These are phyloP conservation scores for Formica aserva DNA, from an alignment of 2,888 invertebrate species.

Conservation along the genomic window DNA sequence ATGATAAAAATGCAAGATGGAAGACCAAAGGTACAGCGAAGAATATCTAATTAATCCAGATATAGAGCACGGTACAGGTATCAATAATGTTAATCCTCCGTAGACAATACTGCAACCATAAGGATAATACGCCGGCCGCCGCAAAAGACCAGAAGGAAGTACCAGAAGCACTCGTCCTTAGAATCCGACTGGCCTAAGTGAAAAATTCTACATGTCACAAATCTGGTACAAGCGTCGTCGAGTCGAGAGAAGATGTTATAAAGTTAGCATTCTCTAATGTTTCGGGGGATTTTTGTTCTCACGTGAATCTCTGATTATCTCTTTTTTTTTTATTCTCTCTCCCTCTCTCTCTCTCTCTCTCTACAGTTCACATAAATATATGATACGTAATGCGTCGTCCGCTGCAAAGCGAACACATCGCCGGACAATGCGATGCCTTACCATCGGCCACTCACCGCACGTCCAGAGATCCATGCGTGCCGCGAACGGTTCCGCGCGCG, in stretches of 20 bases:
- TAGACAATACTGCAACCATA: slow-evolving; percentile 66
- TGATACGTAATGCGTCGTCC: slow-evolving; percentile 35
- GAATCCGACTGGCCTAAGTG: slow-evolving; percentile 70
- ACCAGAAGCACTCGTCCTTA: slow-evolving; percentile 72
- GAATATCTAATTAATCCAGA: slow-evolving; percentile 12
- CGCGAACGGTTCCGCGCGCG: slow-evolving; percentile 61
- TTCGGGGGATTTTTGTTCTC: slow-evolving; percentile 36
- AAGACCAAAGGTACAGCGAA: slow-evolving; percentile 34
- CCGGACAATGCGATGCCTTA: slow-evolving; percentile 74
- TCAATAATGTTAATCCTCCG: slow-evolving; percentile 73
- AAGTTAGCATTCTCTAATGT: slow-evolving; percentile 65
- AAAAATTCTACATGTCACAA: slow-evolving; percentile 72
- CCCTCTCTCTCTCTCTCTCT: slow-evolving; percentile 24
- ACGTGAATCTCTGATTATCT: slow-evolving; percentile 61
- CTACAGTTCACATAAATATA: slow-evolving; percentile 64
- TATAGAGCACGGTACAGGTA: not conserved
- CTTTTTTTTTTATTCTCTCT: not conserved
- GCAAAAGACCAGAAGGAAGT: slow-evolving; percentile 64
- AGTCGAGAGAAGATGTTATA: slow-evolving; percentile 64
- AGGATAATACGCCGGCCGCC: slow-evolving; percentile 68
- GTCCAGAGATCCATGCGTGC: slow-evolving; percentile 74
- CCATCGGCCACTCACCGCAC: slow-evolving; percentile 72
- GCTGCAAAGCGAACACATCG: slow-evolving; percentile 64
- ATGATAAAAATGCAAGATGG: slow-evolving; percentile 51
- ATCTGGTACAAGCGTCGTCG: slow-evolving; percentile 49